Evolutionary conservation across 1,140 invertebrate genomes (phyloP).

Genomic region (Trichonephila clavata): DNA sequence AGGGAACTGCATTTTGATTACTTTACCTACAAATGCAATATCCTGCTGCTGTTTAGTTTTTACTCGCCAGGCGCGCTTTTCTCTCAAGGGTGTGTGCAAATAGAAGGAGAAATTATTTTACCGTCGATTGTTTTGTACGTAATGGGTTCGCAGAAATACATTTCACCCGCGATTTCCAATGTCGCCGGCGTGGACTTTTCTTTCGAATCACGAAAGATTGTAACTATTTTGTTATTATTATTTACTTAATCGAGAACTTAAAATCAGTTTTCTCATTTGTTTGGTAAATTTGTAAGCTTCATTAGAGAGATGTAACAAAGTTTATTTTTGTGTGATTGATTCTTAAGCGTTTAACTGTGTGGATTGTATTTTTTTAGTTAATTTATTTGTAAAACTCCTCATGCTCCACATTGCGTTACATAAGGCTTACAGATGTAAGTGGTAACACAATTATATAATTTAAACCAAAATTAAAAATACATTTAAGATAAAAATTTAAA

Average conservation of each 20-base stretch:
- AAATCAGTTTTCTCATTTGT: not conserved
- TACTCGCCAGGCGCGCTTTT: not conserved
- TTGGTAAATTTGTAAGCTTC: no score
- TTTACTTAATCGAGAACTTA: not conserved
- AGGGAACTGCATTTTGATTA: conserved; percentile 58
- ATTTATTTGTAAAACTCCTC: no score
- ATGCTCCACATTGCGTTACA: no score
- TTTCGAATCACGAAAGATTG: not conserved
- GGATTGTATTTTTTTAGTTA: no score
- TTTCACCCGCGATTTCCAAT: not conserved
- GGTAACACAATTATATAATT: no score
- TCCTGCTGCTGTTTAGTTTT: conserved; percentile 39
- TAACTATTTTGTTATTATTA: no score
- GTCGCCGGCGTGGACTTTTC: not conserved
- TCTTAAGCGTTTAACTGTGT: no score
- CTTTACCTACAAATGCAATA: conserved; percentile 64
- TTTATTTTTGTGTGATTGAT: no score
- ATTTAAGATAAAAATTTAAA: no score
- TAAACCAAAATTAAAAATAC: no score
- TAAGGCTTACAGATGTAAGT: no score
- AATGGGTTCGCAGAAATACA: conserved; percentile 22
- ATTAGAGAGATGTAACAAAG: no score
- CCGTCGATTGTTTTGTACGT: conserved; percentile 31
- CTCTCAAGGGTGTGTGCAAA: conserved; percentile 43
- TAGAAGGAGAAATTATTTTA: conserved; percentile 46